Evolutionary conservation across 2,797 vertebrate genomes (phyloP).

Genomic region (Pangasius larnaudii): DNA sequence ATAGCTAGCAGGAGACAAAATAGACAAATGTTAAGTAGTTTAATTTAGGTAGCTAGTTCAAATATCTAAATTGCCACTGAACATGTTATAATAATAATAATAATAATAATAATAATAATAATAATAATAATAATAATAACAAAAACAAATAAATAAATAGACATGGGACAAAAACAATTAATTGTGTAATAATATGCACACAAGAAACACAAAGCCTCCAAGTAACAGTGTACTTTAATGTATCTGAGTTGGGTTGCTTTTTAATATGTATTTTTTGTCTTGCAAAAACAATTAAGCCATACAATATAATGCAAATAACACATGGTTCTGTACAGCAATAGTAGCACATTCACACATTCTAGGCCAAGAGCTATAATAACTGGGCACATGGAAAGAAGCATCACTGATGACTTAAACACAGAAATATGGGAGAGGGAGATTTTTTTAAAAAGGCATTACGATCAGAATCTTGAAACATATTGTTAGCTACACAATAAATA

Average conservation of each 20-base stretch:
- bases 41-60: neutral
- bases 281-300: conserved; percentile 92
- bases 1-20: neutral
- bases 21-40: neutral
- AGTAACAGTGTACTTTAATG: conserved; percentile 78
- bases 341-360: conserved; percentile 77
- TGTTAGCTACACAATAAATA: conserved; percentile 53
- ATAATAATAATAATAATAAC: neutral
- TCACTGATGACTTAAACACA: conserved; percentile 80
- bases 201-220: conserved; percentile 61
- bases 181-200: too few species aligned
- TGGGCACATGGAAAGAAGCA: conserved; percentile 77
- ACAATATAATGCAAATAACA: conserved; percentile 86
- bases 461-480: conserved; percentile 52
- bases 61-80: neutral
- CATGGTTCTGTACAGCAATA: conserved; percentile 83
- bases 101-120: neutral
- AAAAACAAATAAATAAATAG: neutral
- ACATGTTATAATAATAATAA: neutral
- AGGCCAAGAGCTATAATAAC: conserved; percentile 70
- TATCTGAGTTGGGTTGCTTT: conserved; percentile 77
- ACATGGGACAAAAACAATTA: too few species aligned
- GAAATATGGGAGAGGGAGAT: conserved; percentile 66
- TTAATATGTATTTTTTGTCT: conserved; percentile 78
- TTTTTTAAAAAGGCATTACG: conserved; percentile 31